Evolutionary conservation across 2,888 invertebrate genomes (phyloP).

Genomic region (Silvanus unidentatus): DNA sequence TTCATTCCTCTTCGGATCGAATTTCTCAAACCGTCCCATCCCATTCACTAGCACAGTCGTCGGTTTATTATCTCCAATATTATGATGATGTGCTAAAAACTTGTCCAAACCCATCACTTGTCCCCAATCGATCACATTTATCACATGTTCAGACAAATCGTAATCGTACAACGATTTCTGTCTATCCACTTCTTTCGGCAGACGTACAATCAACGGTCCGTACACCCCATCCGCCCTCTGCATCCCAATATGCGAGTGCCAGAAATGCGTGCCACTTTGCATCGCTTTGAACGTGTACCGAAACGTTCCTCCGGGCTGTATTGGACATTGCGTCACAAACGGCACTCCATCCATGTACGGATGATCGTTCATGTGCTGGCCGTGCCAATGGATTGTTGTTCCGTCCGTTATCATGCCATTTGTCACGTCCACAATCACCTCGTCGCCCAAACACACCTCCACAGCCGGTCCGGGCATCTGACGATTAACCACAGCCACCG

Average conservation of each 20-base stretch:
- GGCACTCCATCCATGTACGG: constrained; percentile 90
- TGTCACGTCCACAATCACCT: constrained; percentile 73
- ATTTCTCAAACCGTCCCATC: constrained; percentile 57
- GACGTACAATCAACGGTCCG: constrained; percentile 70
- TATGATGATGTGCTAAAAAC: constrained; percentile 82
- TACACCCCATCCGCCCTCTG: constrained; percentile 83
- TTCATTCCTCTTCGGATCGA: constrained; percentile 32
- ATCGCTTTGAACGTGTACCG: constrained; percentile 69
- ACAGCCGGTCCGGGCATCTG: constrained; percentile 83
- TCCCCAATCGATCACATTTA: constrained; percentile 79
- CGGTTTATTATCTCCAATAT: constrained; percentile 76
- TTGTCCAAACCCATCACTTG: constrained; percentile 64
- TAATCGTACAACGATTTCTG: constrained; percentile 68
- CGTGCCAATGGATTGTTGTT: constrained; percentile 90
- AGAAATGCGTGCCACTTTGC: constrained; percentile 78
- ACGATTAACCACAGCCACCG: constrained; percentile 75
- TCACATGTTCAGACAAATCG: constrained; percentile 69
- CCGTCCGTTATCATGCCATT: constrained; percentile 75
- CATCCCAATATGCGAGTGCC: constrained; percentile 72
- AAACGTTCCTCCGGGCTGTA: constrained; percentile 67
- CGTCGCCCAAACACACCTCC: constrained; percentile 85
- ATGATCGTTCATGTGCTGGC: constrained; percentile 69
- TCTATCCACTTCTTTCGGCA: constrained; percentile 58
- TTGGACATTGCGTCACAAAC: constrained; percentile 79
- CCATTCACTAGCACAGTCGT: constrained; percentile 78